A percentile compares a stretch with the other conserved stretches of the same genome.
These are phyloP conservation scores for Excalfactoria chinensis DNA, from an alignment of 2,113 vertebrate species.

Conservation along the genomic window DNA sequence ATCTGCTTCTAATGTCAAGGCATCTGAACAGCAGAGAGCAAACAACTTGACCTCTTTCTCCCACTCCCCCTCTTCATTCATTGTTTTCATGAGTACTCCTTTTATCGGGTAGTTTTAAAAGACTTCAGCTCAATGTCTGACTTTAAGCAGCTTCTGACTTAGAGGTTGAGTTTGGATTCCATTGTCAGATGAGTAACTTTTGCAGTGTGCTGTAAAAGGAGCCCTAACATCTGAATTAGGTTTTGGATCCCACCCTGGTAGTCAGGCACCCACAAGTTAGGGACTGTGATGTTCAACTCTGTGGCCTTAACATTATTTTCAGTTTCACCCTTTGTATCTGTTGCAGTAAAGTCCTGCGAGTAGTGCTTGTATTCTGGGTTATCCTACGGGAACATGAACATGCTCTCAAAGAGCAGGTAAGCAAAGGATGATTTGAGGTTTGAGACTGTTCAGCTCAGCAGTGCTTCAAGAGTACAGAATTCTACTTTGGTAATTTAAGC, in stretches of 20 bases:
- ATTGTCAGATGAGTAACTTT: neutral
- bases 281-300: neutral
- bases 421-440: neutral
- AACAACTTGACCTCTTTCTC: neutral
- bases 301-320: neutral
- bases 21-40: neutral
- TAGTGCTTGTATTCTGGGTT: neutral
- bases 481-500: neutral
- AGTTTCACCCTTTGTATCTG: neutral
- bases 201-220: neutral
- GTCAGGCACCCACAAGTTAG: neutral
- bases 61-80: neutral
- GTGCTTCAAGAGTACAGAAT: neutral
- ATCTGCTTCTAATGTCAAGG: neutral
- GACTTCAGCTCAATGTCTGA: neutral
- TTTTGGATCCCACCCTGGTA: neutral
- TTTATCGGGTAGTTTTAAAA: neutral
- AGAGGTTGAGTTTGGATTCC: neutral
- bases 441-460: neutral
- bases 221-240: neutral
- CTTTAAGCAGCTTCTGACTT: neutral
- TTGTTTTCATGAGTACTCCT: neutral
- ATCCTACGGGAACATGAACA: neutral
- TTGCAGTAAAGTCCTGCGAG: neutral
- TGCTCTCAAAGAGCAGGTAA: constrained; percentile 1